Percentiles rank a stretch among this genome's conserved stretches.
Evolutionary conservation across 2,113 vertebrate species (phyloP).

Genomic region (Chascanopsetta lugubris): DNA sequence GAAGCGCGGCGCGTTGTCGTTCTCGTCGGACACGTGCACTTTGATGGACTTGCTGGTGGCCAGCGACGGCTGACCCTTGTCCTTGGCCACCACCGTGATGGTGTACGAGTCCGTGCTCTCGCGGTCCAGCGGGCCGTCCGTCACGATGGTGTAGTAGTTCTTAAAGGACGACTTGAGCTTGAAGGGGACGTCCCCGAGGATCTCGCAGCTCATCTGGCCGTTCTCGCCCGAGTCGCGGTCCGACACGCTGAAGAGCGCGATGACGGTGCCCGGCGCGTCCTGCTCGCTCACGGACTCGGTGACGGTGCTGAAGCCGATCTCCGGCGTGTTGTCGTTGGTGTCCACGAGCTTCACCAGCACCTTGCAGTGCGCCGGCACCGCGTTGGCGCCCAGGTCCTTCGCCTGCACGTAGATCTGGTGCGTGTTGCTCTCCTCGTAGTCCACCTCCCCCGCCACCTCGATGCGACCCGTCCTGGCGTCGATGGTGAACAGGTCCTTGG

Average conservation of each 20-base stretch:
- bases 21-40: conserved; percentile 94
- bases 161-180: conserved; percentile 95
- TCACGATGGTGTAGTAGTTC: conserved; percentile 96
- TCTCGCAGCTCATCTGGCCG: conserved; percentile 92
- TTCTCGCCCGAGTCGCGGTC: conserved; percentile 97
- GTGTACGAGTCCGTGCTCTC: conserved; percentile 91
- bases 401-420: conserved; percentile 97
- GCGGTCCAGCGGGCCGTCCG: conserved; percentile 91
- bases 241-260: conserved; percentile 94
- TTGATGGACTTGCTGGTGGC: conserved; percentile 93
- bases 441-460: conserved; percentile 92
- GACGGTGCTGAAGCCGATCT: conserved; percentile 97
- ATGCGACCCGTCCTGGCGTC: conserved; percentile 90
- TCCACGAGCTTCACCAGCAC: conserved; percentile 94
- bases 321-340: conserved; percentile 95
- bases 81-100: conserved; percentile 92
- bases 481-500: conserved; percentile 88
- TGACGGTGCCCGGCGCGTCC: conserved; percentile 92
- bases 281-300: conserved; percentile 95
- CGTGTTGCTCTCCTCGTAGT: conserved; percentile 94
- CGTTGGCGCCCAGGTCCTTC: conserved; percentile 95
- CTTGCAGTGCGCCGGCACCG: conserved; percentile 97
- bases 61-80: conserved; percentile 88
- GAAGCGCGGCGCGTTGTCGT: conserved; percentile 96
- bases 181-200: conserved; percentile 93